Conservation (phyloP, 92 coral and sea anemone species). For the Paragorgia papillata region DNA sequence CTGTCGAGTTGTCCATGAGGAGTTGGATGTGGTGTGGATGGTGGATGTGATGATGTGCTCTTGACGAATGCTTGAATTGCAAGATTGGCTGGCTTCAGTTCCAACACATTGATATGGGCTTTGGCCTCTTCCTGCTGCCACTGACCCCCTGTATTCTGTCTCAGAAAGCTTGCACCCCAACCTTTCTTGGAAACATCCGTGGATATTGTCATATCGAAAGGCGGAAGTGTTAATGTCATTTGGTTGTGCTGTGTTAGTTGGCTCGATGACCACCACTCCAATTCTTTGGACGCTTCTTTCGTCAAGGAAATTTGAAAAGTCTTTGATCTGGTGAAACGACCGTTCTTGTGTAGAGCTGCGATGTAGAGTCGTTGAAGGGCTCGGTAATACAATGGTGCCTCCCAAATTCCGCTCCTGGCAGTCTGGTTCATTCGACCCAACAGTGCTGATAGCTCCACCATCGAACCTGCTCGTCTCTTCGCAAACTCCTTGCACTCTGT, state of each 20-base stretch:
- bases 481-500: conserved; percentile 27
- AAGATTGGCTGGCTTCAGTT: conserved; percentile 25
- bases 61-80: conserved; percentile 37
- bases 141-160: conserved; percentile 7
- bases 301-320: conserved; percentile 19
- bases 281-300: conserved; percentile 11
- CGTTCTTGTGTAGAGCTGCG: conserved; percentile 18
- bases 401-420: conserved; percentile 52
- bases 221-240: conserved; percentile 29
- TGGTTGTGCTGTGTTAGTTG: neutral
- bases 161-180: conserved; percentile 25
- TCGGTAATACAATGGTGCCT: conserved; percentile 38
- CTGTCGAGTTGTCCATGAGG: conserved; percentile 36
- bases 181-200: conserved; percentile 33
- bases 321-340: conserved; percentile 5
- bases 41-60: neutral
- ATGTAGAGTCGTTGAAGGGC: conserved; percentile 32
- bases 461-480: conserved; percentile 13
- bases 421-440: conserved; percentile 46
- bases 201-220: conserved; percentile 20
- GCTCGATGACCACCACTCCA: conserved; percentile 19
- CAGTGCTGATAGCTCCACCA: conserved; percentile 38
- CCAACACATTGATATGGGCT: conserved; percentile 31
- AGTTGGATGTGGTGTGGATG: conserved; percentile 10
- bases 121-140: conserved; percentile 23